A percentile compares a stretch with the other conserved stretches of the same genome.
Conservation (phyloP, 2,113 vertebrate species). For the Rhinoptilus africanus region DNA sequence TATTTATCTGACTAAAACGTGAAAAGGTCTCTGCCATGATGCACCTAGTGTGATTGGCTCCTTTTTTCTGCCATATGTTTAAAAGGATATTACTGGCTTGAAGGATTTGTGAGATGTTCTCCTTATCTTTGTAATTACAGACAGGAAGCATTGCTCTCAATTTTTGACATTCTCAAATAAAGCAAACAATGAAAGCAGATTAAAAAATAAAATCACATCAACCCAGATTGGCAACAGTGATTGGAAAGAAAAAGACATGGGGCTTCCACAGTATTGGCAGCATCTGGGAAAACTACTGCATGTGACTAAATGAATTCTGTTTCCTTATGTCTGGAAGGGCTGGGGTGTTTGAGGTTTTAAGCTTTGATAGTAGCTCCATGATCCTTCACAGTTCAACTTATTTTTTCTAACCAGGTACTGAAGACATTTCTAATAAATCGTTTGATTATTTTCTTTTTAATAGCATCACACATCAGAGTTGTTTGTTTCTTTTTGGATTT, state of each 20-base stretch:
- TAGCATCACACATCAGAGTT: background rate
- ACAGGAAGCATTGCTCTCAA: background rate
- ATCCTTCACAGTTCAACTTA: background rate
- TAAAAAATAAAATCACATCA: background rate
- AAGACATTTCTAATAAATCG: background rate
- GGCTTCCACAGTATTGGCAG: background rate
- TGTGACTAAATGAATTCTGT: background rate
- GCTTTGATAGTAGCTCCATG: background rate
- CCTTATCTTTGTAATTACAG: background rate
- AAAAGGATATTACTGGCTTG: background rate
- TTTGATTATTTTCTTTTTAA: background rate
- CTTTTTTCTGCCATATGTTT: background rate
- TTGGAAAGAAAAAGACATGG: background rate
- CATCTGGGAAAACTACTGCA: background rate
- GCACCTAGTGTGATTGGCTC: accelerated
- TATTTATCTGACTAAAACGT: background rate
- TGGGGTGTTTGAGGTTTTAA: background rate
- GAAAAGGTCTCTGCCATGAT: background rate
- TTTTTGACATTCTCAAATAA: background rate
- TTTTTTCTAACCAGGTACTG: background rate
- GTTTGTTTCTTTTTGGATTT: background rate
- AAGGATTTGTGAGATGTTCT: background rate
- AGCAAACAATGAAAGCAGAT: background rate
- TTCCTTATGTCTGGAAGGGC: background rate
- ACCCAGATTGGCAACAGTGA: background rate